Evolutionary conservation across 2,113 vertebrate species (phyloP).

Genomic region (Indicator maculatus): DNA sequence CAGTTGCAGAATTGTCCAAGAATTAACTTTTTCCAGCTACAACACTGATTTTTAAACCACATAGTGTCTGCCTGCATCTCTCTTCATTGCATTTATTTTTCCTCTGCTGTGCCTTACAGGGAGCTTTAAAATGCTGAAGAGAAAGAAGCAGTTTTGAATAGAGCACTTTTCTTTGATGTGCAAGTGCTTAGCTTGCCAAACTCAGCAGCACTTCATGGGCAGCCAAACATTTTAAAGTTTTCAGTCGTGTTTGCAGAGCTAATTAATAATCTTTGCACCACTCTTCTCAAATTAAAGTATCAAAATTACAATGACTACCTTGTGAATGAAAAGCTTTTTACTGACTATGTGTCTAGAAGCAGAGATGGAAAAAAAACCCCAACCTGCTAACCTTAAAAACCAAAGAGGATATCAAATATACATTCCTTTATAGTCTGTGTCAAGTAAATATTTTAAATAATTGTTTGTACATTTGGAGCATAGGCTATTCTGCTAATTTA

Average conservation of each 20-base stretch:
- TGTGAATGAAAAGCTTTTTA: constrained; percentile 9
- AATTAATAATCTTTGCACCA: not conserved
- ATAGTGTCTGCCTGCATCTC: not conserved
- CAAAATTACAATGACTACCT: not conserved
- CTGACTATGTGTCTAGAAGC: not conserved
- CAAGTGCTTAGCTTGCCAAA: constrained; percentile 18
- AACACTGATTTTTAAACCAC: not conserved
- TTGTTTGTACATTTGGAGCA: not conserved
- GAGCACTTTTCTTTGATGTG: not conserved
- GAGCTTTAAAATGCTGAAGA: not conserved
- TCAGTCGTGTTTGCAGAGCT: constrained; percentile 41
- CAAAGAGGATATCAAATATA: not conserved
- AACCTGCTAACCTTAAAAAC: not conserved
- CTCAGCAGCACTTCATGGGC: not conserved
- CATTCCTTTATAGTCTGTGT: not conserved
- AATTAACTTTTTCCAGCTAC: not conserved
- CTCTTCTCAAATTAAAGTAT: not conserved
- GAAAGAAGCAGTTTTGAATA: not conserved
- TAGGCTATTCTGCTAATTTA: constrained; percentile 11
- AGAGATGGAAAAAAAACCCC: not conserved
- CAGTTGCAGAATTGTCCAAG: not conserved
- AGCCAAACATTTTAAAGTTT: not conserved
- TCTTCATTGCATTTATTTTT: not conserved
- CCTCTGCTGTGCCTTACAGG: not conserved
- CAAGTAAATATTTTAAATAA: constrained; percentile 1